phyloP scores from a whole-genome alignment of 2,888 invertebrate genomes.

The Onthophagus sagittarius region DNA sequence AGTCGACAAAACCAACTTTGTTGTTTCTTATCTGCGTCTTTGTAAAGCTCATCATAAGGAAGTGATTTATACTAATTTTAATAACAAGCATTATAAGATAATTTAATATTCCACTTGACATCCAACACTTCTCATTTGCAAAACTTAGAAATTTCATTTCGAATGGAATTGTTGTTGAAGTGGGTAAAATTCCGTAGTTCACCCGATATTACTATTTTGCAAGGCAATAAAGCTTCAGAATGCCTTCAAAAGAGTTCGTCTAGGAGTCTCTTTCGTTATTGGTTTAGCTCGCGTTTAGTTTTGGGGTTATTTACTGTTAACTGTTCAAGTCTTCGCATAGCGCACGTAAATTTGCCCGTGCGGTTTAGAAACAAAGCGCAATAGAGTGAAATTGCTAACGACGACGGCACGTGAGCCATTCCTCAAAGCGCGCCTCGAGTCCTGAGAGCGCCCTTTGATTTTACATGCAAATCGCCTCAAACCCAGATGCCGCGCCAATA shows the following conservation, averaged over 20 bases:
- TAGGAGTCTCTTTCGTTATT: not conserved
- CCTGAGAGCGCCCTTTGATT: conserved; percentile 7
- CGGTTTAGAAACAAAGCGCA: not conserved
- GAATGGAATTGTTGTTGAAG: not conserved
- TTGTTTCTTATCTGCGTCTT: no score
- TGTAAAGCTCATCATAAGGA: no score
- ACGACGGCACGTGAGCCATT: not conserved
- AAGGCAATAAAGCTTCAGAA: not conserved
- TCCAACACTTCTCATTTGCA: no score
- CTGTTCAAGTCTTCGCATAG: not conserved
- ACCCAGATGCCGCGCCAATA: conserved; percentile 7
- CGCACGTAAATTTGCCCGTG: not conserved
- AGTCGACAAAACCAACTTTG: not conserved
- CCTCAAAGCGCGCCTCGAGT: conserved; percentile 1
- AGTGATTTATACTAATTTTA: no score
- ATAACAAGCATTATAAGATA: no score
- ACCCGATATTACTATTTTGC: not conserved
- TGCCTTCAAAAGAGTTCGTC: not conserved
- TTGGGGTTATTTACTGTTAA: not conserved
- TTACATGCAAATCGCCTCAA: conserved; percentile 8
- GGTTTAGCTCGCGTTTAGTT: not conserved
- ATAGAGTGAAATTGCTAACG: not conserved
- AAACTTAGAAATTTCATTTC: not conserved
- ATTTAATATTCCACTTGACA: no score
- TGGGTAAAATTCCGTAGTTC: not conserved